Evolutionary conservation across 2,888 invertebrate species (phyloP).

Genomic region (Chironomus riparius): DNA sequence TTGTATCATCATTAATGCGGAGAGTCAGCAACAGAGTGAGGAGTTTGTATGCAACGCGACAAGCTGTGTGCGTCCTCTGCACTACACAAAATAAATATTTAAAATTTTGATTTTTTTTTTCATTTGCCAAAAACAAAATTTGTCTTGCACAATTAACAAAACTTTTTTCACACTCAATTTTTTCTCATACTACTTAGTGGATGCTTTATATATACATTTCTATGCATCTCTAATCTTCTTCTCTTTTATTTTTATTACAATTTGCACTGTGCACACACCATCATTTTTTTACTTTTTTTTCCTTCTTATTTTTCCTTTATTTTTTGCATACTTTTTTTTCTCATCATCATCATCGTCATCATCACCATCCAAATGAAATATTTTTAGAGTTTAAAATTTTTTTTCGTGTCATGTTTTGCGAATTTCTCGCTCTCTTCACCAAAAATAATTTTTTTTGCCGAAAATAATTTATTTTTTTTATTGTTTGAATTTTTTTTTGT

Average conservation of each 20-base stretch:
- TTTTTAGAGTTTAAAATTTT: constrained; percentile 1
- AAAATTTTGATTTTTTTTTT: neutral
- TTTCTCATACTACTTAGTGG: neutral
- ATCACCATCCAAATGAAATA: neutral
- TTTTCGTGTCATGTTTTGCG: neutral
- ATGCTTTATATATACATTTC: neutral
- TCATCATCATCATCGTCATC: neutral
- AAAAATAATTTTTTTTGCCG: too few species aligned
- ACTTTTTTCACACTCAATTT: neutral
- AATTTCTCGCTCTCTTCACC: neutral
- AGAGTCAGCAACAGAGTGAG: neutral
- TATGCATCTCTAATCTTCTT: constrained; percentile 11
- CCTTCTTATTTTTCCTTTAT: neutral
- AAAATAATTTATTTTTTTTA: neutral
- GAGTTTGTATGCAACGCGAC: too few species aligned
- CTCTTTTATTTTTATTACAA: neutral
- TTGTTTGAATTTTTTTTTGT: neutral
- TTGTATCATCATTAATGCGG: constrained; percentile 15
- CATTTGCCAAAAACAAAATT: neutral
- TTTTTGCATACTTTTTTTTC: neutral
- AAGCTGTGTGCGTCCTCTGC: too few species aligned
- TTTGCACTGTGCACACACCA: constrained; percentile 20
- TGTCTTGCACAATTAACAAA: neutral
- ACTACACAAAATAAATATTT: too few species aligned
- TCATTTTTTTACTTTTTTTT: neutral